Evolutionary conservation across 2,113 vertebrate species (phyloP), one percentile per base, ranked within the genome.

Genomic region (Oncorhynchus gorbuscha): DNA sequence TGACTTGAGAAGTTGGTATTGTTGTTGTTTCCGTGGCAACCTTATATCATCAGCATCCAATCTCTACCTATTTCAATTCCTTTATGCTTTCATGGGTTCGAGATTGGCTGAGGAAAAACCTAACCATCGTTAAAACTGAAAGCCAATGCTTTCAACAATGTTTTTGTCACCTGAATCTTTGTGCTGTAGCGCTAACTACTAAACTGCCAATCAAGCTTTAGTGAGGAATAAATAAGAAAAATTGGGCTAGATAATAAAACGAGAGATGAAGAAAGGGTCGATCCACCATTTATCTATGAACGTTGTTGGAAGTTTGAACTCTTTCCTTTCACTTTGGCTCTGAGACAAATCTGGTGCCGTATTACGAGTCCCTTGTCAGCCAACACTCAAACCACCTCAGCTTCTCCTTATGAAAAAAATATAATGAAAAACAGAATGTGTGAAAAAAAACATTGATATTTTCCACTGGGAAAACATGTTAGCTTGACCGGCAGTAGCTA

Each of bases 401-500:
- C 55, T 20, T 58, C 55, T 58, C 14, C 55, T 2, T 20, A 14
- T 14, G 20, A 58, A 58, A 58, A 2, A 20, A 58, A 14, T 20
- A 58, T 18, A 58, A 58, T 20, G 20, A 58, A 58, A 58, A 58
- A 18, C 55, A 14, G 13, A 20, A 58, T 20, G 55, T 58, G 55
- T 4, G 55, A 58, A 58, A 58, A 58, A 65, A 24, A 11, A 75
- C 75, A 22, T 32, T 24, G 26, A 12, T 70, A 58, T n/a, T 65
- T 55, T 61, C 16, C 39, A 55, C 68, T 18, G 18, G 62, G 55
- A 79, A 66, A 75, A 18, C 20, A 20, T 58, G 55, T 58, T 58
- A 18, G 55, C 20, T 20, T 58, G 55, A 58, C 72, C 59, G 75
- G 76, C 79, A 75, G 55, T 8, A 28, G 72, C 61, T 79, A 49